These are phyloP conservation scores for Dufourea novaeangliae DNA, from an alignment of 1,140 invertebrate species.

Conservation along the genomic window DNA sequence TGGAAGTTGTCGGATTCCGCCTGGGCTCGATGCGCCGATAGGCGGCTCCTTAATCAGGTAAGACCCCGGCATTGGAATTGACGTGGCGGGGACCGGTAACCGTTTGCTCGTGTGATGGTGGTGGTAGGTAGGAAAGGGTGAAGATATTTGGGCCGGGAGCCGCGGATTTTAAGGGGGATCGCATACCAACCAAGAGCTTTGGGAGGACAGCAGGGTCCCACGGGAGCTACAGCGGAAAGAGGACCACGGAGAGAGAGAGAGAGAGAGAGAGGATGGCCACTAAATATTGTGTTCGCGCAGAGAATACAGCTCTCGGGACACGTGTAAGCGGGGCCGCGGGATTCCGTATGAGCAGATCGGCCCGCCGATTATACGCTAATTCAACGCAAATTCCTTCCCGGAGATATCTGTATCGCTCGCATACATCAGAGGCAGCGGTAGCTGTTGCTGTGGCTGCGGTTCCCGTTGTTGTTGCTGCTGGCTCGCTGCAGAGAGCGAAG, in stretches of 20 bases:
- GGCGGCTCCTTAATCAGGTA: conserved; percentile 24
- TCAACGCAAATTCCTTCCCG: conserved; percentile 80
- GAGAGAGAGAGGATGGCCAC: conserved; percentile 69
- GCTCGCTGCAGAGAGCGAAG: no score
- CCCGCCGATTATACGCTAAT: conserved; percentile 81
- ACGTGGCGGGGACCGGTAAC: conserved; percentile 2
- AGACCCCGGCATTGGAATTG: conserved; percentile 11
- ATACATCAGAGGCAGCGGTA: conserved; percentile 75
- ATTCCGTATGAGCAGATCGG: conserved; percentile 80
- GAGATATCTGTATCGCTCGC: conserved; percentile 80
- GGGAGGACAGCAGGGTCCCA: conserved; percentile 57
- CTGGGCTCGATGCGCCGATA: conserved; percentile 17
- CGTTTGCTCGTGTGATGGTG: background rate
- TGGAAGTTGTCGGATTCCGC: conserved; percentile 9
- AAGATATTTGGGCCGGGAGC: conserved; percentile 46
- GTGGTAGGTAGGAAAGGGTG: background rate
- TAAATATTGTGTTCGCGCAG: conserved; percentile 78
- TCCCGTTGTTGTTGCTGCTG: conserved; percentile 44
- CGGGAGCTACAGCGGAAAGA: conserved; percentile 62
- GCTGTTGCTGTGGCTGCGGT: conserved; percentile 59
- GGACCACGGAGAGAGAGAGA: no score
- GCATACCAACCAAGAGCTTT: conserved; percentile 60
- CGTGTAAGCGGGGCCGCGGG: conserved; percentile 79
- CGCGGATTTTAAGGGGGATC: conserved; percentile 44
- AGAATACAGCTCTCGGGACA: conserved; percentile 78